phyloP scores from a whole-genome alignment of 2,113 vertebrate genomes.

The Hippocampus guttulatus region DNA sequence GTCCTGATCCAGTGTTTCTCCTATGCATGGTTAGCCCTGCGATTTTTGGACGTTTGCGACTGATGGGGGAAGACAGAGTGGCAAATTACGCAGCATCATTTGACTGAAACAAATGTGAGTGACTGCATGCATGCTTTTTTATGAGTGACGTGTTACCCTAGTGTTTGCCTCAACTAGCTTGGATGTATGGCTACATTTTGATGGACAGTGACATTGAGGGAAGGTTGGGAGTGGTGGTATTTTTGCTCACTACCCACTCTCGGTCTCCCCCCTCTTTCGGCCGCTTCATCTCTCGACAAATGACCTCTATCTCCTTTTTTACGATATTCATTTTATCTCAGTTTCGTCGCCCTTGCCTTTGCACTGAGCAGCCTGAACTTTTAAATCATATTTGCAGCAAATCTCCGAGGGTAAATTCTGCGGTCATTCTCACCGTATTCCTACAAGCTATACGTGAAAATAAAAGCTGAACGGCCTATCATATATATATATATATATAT shows the following conservation, averaged over 20 bases:
- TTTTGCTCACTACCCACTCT: conserved; percentile 9
- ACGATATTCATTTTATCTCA: conserved; percentile 17
- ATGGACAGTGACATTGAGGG: conserved; percentile 24
- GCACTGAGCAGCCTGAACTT: conserved; percentile 14
- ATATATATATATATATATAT: no score
- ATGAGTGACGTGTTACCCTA: not conserved
- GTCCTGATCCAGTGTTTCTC: conserved; percentile 32
- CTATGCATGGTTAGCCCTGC: conserved; percentile 28
- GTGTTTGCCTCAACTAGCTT: conserved; percentile 15
- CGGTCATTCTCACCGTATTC: not conserved
- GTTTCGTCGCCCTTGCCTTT: not conserved
- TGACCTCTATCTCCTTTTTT: conserved; percentile 6
- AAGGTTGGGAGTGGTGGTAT: conserved; percentile 7
- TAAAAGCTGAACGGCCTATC: not conserved
- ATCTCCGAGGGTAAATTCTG: not conserved
- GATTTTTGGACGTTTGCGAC: conserved; percentile 31
- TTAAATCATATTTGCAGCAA: conserved; percentile 2
- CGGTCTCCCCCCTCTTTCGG: conserved; percentile 5
- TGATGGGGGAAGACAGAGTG: conserved; percentile 23
- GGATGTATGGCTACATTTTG: conserved; percentile 11
- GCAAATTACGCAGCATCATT: not conserved
- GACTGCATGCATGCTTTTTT: not conserved
- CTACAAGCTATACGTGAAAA: not conserved
- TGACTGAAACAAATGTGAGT: not conserved
- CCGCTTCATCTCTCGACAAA: conserved; percentile 24